phyloP scores from a whole-genome alignment of 2,888 invertebrate genomes.

The Dicycla oo region DNA sequence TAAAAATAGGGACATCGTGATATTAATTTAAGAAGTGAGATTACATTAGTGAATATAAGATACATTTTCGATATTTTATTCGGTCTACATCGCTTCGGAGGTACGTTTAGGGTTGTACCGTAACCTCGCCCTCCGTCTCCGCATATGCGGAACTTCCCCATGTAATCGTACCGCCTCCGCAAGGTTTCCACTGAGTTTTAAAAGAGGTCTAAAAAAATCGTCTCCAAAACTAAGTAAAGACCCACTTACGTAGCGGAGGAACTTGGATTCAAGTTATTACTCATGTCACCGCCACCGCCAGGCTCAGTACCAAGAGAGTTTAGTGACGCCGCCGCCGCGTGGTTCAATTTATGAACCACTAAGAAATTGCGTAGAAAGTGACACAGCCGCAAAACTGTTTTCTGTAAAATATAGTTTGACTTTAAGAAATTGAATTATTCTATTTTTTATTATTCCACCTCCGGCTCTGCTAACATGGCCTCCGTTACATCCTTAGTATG shows the following conservation, averaged over 20 bases:
- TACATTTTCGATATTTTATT: conserved; percentile 41
- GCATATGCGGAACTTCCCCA: not conserved
- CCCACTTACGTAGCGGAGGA: too few relatives aligned
- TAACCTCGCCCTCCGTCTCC: not conserved
- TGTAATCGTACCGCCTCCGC: not conserved
- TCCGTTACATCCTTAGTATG: not conserved
- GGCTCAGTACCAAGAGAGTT: not conserved
- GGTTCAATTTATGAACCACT: not conserved
- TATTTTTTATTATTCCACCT: not conserved
- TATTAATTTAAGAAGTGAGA: conserved; percentile 6
- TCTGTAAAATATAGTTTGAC: not conserved
- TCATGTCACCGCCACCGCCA: not conserved
- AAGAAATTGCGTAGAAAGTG: not conserved
- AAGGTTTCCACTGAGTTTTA: not conserved
- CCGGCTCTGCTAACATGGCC: not conserved
- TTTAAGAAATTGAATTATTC: not conserved
- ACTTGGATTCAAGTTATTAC: too few relatives aligned
- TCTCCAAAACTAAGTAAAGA: too few relatives aligned
- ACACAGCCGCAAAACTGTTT: not conserved
- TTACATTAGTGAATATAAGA: conserved; percentile 17
- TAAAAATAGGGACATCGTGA: not conserved
- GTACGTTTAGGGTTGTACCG: not conserved
- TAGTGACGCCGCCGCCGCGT: too few relatives aligned
- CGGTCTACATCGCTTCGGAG: too few relatives aligned
- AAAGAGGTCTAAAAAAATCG: not conserved